Conservation (phyloP, 2,797 vertebrate species). For the Chromobotia macracanthus region DNA sequence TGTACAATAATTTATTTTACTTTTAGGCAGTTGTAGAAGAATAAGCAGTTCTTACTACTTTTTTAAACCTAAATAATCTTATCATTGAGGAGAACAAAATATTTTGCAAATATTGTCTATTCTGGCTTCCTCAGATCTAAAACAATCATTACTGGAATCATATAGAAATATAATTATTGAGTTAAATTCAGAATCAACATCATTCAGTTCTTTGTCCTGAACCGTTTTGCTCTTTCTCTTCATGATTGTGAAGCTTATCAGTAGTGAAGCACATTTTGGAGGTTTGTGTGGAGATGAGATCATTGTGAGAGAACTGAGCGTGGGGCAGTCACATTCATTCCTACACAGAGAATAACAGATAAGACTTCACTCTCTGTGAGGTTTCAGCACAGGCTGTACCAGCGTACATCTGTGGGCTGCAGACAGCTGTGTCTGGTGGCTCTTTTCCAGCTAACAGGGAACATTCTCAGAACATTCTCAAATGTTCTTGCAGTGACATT, state of each 20-base stretch:
- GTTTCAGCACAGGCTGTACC: slow-evolving; percentile 34
- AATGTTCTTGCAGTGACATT: no score
- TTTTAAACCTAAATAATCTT: no score
- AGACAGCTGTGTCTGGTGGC: slow-evolving; percentile 57
- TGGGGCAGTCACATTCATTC: slow-evolving; percentile 56
- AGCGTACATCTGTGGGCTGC: slow-evolving; percentile 33
- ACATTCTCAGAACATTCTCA: no score
- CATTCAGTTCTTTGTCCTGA: slow-evolving; percentile 60
- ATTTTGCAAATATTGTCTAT: no score
- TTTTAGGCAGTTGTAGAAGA: no score
- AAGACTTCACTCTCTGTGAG: slow-evolving; percentile 22
- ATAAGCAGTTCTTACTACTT: no score
- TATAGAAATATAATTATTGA: no score
- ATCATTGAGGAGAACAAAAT: no score
- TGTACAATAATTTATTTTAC: no score
- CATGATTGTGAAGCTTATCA: slow-evolving; percentile 49
- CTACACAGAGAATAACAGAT: slow-evolving; percentile 47
- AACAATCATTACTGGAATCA: not conserved
- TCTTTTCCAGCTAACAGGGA: slow-evolving; percentile 25
- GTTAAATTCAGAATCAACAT: not conserved
- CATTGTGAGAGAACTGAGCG: slow-evolving; percentile 61
- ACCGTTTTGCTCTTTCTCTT: slow-evolving; percentile 60
- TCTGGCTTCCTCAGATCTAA: no score
- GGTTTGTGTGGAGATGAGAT: slow-evolving; percentile 53
- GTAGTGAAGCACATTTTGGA: slow-evolving; percentile 28